phyloP scores from a whole-genome alignment of 2,888 invertebrate species.

The Drosophila pegasa region DNA sequence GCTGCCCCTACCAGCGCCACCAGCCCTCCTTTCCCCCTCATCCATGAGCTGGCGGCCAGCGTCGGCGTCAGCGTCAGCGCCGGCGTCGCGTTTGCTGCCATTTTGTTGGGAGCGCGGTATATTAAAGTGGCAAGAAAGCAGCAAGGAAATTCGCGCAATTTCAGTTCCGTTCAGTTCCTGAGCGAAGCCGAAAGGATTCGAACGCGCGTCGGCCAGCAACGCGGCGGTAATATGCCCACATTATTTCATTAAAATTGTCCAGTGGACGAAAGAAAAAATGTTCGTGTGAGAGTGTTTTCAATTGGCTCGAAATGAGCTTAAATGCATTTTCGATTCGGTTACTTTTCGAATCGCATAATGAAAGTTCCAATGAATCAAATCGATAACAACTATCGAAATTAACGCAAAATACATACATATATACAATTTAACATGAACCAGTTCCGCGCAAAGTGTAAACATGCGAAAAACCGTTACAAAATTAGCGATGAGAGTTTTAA shows the following conservation, averaged over 20 bases:
- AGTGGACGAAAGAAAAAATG: constrained; percentile 4
- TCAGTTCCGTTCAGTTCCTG: constrained; percentile 82
- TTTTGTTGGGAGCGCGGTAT: constrained; percentile 27
- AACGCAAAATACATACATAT: too few species aligned
- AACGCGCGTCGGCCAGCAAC: constrained; percentile 73
- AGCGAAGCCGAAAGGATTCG: constrained; percentile 83
- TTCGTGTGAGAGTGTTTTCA: constrained; percentile 3
- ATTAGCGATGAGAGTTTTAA: constrained; percentile 12
- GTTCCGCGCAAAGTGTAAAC: constrained; percentile 3
- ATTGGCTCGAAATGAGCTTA: constrained; percentile 1
- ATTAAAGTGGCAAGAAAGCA: constrained; percentile 69
- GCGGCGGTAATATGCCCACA: constrained; percentile 63
- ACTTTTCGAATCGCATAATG: constrained; percentile 20
- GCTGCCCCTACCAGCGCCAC: neutral
- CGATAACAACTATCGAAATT: constrained; percentile 9
- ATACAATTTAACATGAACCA: constrained; percentile 14
- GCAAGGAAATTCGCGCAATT: constrained; percentile 80
- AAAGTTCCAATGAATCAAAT: constrained; percentile 1
- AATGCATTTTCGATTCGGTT: constrained; percentile 5
- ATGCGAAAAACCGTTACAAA: constrained; percentile 8
- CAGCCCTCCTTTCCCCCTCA: too few species aligned
- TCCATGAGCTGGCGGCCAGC: constrained; percentile 33
- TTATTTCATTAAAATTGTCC: constrained; percentile 19
- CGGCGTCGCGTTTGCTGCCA: constrained; percentile 41
- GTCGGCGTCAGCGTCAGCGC: constrained; percentile 38